A percentile compares a stretch with the other conserved stretches of the same genome.
phyloP scores from a whole-genome alignment of 1,140 invertebrate genomes.

The Zaprionus inermis region DNA sequence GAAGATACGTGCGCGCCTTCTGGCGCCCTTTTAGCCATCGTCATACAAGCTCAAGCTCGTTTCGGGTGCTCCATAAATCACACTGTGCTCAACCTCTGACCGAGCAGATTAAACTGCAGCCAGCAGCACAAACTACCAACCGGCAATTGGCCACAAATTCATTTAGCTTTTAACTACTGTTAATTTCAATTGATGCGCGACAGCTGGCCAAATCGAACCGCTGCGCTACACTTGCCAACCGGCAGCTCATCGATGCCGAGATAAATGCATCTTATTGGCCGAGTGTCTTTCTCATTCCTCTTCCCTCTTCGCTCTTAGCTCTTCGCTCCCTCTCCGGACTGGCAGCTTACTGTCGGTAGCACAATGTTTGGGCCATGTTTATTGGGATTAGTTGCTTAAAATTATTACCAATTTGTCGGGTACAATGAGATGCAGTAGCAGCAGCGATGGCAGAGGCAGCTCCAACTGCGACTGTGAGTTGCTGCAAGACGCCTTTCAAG shows the following conservation, averaged over 20 bases:
- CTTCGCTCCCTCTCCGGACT: constrained; percentile 1
- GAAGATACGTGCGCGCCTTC: constrained; percentile 20
- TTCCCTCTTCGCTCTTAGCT: not conserved
- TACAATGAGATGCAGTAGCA: constrained; percentile 66
- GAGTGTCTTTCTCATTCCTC: constrained; percentile 6
- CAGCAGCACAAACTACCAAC: constrained; percentile 61
- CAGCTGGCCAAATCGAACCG: constrained; percentile 64
- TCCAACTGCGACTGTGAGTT: constrained; percentile 2
- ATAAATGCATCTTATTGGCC: constrained; percentile 78
- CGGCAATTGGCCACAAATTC: constrained; percentile 42
- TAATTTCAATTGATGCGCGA: constrained; percentile 73
- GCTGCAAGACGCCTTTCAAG: constrained; percentile 56
- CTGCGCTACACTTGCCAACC: constrained; percentile 46
- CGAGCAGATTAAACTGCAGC: constrained; percentile 40
- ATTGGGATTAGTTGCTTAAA: constrained; percentile 81
- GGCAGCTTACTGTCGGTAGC: constrained; percentile 77
- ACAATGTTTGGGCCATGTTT: constrained; percentile 82
- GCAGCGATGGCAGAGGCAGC: constrained; percentile 2
- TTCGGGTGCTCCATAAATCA: constrained; percentile 33
- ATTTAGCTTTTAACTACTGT: constrained; percentile 65
- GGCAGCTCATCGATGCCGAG: constrained; percentile 70
- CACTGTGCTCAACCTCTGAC: constrained; percentile 43
- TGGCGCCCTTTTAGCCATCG: constrained; percentile 42
- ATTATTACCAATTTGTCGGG: constrained; percentile 82
- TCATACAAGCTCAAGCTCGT: not conserved